Base-by-base conservation (phyloP, 2,797 vertebrate genomes). In the Gallinago solitaria region DNA sequence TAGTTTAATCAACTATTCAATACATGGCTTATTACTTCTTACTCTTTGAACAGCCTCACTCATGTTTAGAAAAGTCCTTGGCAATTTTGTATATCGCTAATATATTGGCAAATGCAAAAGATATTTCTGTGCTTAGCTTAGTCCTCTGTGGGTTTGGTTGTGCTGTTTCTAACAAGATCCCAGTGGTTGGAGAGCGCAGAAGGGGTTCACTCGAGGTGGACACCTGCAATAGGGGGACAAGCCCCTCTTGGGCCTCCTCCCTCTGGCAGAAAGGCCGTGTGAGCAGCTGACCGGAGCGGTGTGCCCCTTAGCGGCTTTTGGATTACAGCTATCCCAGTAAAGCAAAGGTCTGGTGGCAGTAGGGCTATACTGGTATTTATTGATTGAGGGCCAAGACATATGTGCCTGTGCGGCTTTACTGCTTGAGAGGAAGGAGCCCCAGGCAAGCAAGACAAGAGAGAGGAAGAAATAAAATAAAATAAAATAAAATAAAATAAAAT, bases 201-300 rank as follows among this genome's bases (percentile, higher is more conserved):
- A 69, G 4, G 12, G 9, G 9, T 10, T 83, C 21, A 28, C 12
- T 68, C 0, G 0, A 6, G 4, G 16, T 6, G 3, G 54, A 37
- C 25, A 74, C 43, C 25, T 68, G 61, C 1, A 1, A 47, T 16
- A 1, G 6, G 8, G 9, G 8, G 4, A 43, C 0, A 0, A 75
- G 25, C 2, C 7, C 13, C 35, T 57, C 32, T 77, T 23, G 57
- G 21, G 4, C 18, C 37, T 85, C 33, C 35, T 88, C 5, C 5
- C 19, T 73, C 28, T 11, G 21, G 33, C 50, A 90, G 37, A 88
- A 83, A 70, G 45, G 20, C 12, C 5, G 1, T 25, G 19, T 9
- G 15, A 69, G 56, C n/a, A 70, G 39, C 24, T 83, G 60, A 30
- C 17, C 2, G 1, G 23, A 75, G 37, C 50, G 6, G 3, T 3